Conservation (phyloP, 2,113 vertebrate genomes). For the Canis aureus region DNA sequence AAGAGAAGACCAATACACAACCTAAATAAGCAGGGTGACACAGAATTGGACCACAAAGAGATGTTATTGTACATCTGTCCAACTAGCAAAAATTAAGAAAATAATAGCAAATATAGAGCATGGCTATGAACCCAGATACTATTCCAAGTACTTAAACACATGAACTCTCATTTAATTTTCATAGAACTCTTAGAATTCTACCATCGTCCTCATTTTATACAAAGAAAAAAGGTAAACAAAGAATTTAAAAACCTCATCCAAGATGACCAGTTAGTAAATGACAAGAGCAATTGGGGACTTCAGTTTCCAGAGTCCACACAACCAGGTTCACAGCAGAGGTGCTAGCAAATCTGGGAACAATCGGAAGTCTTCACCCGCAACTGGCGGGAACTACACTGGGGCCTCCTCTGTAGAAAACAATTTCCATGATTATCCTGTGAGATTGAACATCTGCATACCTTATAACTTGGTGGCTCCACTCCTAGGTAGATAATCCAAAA, state of each 20-base stretch:
- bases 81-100: neutral
- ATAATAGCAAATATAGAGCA: neutral
- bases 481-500: neutral
- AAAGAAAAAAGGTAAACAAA: neutral
- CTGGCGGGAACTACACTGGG: neutral
- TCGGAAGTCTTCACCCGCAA: neutral
- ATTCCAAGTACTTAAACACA: neutral
- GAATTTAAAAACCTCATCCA: neutral
- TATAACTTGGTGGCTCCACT: neutral
- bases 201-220: neutral
- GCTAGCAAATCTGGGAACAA: neutral
- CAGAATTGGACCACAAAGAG: neutral
- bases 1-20: neutral
- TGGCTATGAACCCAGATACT: neutral
- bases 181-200: neutral
- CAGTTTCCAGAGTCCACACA: neutral
- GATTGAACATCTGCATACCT: neutral
- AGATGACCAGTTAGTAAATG: neutral
- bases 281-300: neutral
- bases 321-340: no score
- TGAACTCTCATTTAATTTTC: neutral
- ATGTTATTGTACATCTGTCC: neutral
- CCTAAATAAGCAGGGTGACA: no score
- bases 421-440: neutral
- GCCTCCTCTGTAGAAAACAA: neutral